phyloP scores from a whole-genome alignment of 2,797 vertebrate species.

The Anguilla megastoma region DNA sequence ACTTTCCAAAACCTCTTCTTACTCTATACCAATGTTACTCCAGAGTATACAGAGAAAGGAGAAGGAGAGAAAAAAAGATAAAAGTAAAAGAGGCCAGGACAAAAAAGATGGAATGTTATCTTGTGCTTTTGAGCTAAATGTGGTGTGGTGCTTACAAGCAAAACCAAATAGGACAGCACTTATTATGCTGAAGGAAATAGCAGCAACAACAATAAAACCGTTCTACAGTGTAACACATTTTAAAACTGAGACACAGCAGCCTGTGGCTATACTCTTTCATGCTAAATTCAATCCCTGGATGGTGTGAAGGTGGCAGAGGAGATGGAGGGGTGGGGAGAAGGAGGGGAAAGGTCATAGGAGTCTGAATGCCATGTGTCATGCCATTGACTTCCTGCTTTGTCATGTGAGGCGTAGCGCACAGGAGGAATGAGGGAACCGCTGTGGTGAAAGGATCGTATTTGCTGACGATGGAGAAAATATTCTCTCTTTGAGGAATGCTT shows the following conservation, averaged over 20 bases:
- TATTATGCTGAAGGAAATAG: neutral
- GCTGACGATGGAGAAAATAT: neutral
- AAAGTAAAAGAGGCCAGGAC: neutral
- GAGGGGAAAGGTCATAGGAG: constrained; percentile 4
- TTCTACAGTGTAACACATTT: constrained; percentile 7
- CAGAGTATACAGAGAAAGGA: neutral
- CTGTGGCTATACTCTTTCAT: neutral
- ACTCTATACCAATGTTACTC: neutral
- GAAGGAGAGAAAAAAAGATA: neutral
- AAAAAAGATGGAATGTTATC: neutral
- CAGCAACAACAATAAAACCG: neutral
- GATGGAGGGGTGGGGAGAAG: neutral
- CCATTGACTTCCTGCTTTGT: neutral
- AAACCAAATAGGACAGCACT: constrained; percentile 20
- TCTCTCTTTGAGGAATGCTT: neutral
- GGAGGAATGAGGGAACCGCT: neutral
- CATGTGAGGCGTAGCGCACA: neutral
- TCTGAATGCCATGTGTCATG: constrained; percentile 16
- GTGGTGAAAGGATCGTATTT: neutral
- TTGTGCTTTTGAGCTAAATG: neutral
- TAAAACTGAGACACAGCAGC: neutral
- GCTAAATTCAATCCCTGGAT: neutral
- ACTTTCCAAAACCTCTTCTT: neutral
- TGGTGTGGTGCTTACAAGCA: constrained; percentile 4
- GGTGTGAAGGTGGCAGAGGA: neutral